Evolutionary conservation across 2,797 vertebrate genomes (phyloP).

Genomic region (Trachops cirrhosus): DNA sequence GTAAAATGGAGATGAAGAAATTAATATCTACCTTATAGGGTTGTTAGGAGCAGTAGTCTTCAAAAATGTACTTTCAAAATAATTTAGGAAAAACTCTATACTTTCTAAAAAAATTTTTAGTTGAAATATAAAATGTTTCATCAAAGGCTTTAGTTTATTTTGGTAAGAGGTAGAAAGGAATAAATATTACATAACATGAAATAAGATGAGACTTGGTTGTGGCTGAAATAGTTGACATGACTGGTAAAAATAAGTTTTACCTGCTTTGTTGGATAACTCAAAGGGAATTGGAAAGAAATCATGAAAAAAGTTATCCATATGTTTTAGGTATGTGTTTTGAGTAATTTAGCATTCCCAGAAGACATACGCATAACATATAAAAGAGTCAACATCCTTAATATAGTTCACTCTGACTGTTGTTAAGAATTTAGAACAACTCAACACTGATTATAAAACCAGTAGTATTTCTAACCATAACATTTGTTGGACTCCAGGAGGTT

Average conservation of each 20-base stretch:
- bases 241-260: not conserved
- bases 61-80: not conserved
- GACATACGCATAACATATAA: not conserved
- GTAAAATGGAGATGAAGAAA: not conserved
- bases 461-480: not conserved
- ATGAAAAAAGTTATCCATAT: not conserved
- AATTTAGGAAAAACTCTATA: not conserved
- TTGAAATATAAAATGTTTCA: slow-evolving; percentile 31
- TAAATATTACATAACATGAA: not conserved
- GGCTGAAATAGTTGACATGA: not conserved
- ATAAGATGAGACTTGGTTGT: not conserved
- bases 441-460: not conserved
- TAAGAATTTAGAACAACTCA: slow-evolving; percentile 11
- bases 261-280: not conserved
- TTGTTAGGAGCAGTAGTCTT: not conserved
- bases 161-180: not conserved
- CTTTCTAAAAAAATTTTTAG: not conserved
- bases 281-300: not conserved
- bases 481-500: not conserved
- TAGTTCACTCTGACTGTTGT: not conserved
- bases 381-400: not conserved
- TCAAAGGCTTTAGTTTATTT: slow-evolving; percentile 11
- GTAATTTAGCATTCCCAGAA: not conserved
- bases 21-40: not conserved
- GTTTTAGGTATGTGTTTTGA: not conserved